Evolutionary conservation across 2,888 invertebrate genomes (phyloP).

Genomic region (Penaeus monodon): DNA sequence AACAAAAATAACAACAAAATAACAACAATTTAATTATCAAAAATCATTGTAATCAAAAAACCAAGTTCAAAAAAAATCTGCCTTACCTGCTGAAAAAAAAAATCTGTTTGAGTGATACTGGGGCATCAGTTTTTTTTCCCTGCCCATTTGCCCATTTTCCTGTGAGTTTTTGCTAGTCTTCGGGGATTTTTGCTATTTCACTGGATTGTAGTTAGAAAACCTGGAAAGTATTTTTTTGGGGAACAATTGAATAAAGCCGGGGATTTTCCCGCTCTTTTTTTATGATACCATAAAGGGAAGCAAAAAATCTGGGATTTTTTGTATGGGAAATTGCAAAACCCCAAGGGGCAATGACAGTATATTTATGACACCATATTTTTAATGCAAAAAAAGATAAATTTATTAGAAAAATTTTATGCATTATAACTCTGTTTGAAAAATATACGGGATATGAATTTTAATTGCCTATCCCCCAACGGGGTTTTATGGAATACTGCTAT

Average conservation of each 20-base stretch:
- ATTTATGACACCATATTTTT: too few species aligned
- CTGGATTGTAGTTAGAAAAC: constrained; percentile 15
- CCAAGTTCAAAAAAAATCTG: not conserved
- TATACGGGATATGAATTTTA: too few species aligned
- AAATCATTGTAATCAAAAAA: not conserved
- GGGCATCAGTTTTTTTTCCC: constrained; percentile 9
- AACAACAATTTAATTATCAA: not conserved
- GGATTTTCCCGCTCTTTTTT: too few species aligned
- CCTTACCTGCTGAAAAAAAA: constrained; percentile 29
- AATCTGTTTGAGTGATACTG: constrained; percentile 32
- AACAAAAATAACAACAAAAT: not conserved
- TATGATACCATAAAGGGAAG: too few species aligned
- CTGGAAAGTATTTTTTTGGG: not conserved
- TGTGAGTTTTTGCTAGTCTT: not conserved
- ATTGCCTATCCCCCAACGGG: constrained; percentile 19
- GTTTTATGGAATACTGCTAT: constrained; percentile 22
- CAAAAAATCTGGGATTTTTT: too few species aligned
- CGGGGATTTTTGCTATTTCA: constrained; percentile 21
- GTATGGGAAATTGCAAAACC: too few species aligned
- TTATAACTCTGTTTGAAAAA: too few species aligned
- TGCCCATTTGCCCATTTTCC: constrained; percentile 19
- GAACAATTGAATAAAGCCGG: too few species aligned
- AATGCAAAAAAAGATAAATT: too few species aligned
- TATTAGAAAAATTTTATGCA: too few species aligned
- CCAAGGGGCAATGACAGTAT: too few species aligned